Evolutionary conservation across 2,113 vertebrate species (phyloP).

Genomic region (Passer montanus): DNA sequence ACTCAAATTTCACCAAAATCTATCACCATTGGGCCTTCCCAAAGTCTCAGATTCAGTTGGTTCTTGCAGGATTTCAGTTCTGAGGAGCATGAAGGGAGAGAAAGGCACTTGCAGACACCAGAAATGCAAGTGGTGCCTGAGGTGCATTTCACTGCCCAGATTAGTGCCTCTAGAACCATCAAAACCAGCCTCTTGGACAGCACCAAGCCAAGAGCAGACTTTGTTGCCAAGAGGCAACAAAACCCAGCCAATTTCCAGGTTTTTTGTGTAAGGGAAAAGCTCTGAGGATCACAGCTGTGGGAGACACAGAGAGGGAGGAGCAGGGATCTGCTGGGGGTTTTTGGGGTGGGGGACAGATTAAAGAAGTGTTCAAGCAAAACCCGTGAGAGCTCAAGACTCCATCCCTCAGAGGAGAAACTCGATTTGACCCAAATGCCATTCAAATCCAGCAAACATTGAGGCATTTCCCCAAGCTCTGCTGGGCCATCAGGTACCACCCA

Average conservation of each 20-base stretch:
- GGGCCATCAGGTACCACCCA: not conserved
- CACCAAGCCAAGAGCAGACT: not conserved
- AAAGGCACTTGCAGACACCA: not conserved
- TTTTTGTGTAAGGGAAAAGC: not conserved
- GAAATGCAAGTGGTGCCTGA: not conserved
- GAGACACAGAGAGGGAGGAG: not conserved
- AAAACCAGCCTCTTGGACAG: not conserved
- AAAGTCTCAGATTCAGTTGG: not conserved
- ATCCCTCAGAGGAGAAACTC: not conserved
- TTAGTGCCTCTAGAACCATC: not conserved
- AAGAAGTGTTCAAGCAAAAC: not conserved
- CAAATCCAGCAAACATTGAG: too few species aligned
- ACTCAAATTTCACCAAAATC: not conserved
- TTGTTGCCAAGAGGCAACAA: not conserved
- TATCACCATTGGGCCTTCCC: not conserved
- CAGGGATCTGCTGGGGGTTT: not conserved
- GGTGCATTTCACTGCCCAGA: not conserved
- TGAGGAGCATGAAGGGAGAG: not conserved
- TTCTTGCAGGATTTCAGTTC: not conserved
- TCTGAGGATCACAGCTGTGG: not conserved
- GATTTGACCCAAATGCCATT: not conserved
- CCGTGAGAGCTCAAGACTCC: not conserved
- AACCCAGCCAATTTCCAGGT: not conserved
- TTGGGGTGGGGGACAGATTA: not conserved
- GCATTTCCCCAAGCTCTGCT: not conserved